Conservation (phyloP, 2,113 vertebrate genomes). For the Triplophysa dalaica region DNA sequence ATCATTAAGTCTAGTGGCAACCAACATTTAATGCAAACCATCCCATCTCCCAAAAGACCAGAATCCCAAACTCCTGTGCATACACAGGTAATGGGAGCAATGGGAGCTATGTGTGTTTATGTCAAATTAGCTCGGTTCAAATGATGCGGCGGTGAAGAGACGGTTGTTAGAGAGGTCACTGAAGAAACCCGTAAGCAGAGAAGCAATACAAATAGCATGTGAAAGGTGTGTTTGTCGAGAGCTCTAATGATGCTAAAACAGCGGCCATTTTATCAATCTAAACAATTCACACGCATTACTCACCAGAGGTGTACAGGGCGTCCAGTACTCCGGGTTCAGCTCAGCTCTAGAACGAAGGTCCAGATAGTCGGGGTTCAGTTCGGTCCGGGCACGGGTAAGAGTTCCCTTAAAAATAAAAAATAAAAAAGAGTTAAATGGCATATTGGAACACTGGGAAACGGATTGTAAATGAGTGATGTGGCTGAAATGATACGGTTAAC, state of each 20-base stretch:
- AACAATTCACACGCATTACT: constrained; percentile 60
- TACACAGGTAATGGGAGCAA: constrained; percentile 28
- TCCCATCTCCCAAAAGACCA: constrained; percentile 7
- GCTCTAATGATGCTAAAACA: constrained; percentile 2
- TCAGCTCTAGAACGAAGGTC: constrained; percentile 79
- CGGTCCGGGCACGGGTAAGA: constrained; percentile 78
- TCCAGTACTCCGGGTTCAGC: constrained; percentile 82
- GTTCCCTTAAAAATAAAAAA: constrained; percentile 72
- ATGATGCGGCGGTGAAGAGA: constrained; percentile 19
- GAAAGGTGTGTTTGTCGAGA: not conserved
- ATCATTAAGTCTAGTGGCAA: constrained; percentile 24
- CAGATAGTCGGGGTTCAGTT: constrained; percentile 83
- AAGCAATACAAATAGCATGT: constrained; percentile 12
- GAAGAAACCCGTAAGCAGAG: constrained; percentile 27
- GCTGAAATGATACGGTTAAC: not conserved
- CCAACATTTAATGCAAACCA: not conserved
- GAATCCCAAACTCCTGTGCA: constrained; percentile 9
- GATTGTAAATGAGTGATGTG: not conserved
- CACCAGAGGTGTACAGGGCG: constrained; percentile 82
- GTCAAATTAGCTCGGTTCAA: constrained; percentile 28
- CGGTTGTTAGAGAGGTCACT: constrained; percentile 19
- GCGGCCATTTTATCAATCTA: not conserved
- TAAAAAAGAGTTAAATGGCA: constrained; percentile 54
- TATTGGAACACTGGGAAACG: not conserved
- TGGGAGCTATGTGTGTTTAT: constrained; percentile 28